A percentile compares a stretch with the other conserved stretches of the same genome.
phyloP scores from a whole-genome alignment of 2,113 vertebrate species.

The Mobula birostris region DNA sequence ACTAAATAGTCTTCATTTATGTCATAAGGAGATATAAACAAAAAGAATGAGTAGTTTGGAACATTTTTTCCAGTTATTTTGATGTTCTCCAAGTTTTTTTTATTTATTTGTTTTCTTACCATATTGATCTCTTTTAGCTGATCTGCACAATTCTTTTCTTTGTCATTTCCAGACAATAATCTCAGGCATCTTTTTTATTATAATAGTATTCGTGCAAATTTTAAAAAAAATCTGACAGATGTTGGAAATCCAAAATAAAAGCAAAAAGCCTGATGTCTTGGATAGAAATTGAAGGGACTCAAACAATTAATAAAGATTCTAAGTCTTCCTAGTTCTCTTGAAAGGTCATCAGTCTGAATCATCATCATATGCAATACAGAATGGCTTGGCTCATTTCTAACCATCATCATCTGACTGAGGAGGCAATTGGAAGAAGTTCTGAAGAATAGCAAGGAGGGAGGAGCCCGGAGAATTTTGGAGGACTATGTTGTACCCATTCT shows the following conservation, averaged over 20 bases:
- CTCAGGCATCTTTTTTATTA: background rate
- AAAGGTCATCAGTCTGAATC: no score
- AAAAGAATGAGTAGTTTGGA: no score
- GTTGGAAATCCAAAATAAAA: no score
- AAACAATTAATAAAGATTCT: no score
- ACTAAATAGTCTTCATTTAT: no score
- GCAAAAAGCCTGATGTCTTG: no score
- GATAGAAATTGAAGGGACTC: no score
- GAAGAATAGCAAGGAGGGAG: background rate
- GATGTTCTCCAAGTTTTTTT: background rate
- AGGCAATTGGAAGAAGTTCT: background rate
- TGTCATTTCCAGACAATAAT: background rate
- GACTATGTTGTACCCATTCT: background rate
- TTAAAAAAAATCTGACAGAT: no score
- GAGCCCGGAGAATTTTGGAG: background rate
- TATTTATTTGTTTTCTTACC: background rate
- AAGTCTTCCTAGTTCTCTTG: no score
- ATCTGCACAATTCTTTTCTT: background rate
- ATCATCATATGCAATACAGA: background rate
- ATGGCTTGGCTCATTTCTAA: background rate
- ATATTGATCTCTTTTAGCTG: background rate
- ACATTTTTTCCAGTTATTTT: no score
- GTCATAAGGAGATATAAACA: no score
- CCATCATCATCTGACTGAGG: background rate
- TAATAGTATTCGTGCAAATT: no score